Evolutionary conservation across 2,113 vertebrate species (phyloP).

Genomic region (Paradoxurus hermaphroditus): DNA sequence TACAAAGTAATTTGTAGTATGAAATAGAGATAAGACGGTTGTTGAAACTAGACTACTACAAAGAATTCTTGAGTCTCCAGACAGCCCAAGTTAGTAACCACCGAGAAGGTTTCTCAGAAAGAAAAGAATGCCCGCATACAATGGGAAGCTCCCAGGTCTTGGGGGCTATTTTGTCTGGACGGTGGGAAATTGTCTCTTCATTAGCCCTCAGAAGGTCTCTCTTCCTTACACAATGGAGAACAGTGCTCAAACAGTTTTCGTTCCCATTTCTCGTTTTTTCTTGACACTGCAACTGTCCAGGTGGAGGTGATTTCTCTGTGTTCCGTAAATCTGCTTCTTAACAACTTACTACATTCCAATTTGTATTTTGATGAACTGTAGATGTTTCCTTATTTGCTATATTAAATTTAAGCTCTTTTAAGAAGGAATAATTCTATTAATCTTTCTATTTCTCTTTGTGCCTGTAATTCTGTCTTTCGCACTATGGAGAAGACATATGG

Average conservation of each 20-base stretch:
- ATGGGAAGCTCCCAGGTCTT: background rate
- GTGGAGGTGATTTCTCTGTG: background rate
- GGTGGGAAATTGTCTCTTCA: background rate
- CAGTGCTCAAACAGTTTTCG: background rate
- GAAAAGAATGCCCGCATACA: background rate
- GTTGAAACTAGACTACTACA: background rate
- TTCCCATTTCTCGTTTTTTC: background rate
- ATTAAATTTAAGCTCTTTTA: constrained; percentile 37
- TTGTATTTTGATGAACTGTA: constrained; percentile 20
- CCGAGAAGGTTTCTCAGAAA: background rate
- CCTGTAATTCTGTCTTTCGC: background rate
- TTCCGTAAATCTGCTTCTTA: background rate
- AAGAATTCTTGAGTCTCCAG: background rate
- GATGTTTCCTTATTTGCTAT: background rate
- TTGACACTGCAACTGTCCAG: background rate
- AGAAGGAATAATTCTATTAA: background rate
- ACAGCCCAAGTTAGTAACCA: background rate
- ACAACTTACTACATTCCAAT: background rate
- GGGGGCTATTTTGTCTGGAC: background rate
- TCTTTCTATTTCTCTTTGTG: background rate
- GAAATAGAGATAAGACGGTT: background rate
- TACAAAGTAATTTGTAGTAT: background rate
- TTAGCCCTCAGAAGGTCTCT: background rate
- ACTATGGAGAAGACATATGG: background rate
- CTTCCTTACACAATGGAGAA: background rate